These are phyloP conservation scores for Armadillidium nasatum DNA, from an alignment of 1,140 invertebrate genomes.

Conservation along the genomic window DNA sequence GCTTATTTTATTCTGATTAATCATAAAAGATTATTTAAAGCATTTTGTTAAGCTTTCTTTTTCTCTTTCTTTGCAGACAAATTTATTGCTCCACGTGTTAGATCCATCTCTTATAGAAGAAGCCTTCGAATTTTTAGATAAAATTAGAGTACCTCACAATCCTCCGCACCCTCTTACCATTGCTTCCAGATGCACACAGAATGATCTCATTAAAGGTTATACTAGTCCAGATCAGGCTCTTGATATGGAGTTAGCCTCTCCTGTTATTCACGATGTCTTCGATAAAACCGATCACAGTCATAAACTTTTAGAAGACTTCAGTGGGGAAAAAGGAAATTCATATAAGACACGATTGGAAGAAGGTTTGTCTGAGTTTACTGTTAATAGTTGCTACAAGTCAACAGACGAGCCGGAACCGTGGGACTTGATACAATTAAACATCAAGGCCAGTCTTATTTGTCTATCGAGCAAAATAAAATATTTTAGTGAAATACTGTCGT, in stretches of 20 bases:
- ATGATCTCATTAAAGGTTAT: conserved; percentile 36
- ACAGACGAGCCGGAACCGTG: conserved; percentile 80
- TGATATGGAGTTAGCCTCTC: conserved; percentile 35
- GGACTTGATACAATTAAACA: conserved; percentile 81
- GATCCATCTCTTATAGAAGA: conserved; percentile 78
- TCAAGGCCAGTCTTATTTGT: conserved; percentile 82
- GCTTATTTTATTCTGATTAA: no score
- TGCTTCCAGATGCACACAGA: conserved; percentile 34
- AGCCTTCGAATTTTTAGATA: conserved; percentile 72
- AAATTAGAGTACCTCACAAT: conserved; percentile 54
- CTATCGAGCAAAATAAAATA: conserved; percentile 62
- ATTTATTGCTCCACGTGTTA: conserved; percentile 72
- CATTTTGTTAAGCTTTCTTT: conserved; percentile 9
- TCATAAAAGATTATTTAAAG: no score
- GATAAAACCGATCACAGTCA: conserved; percentile 3
- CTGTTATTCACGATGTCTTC: conserved; percentile 23
- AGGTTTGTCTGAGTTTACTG: conserved; percentile 46
- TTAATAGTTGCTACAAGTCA: conserved; percentile 73
- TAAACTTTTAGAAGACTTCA: conserved; percentile 16
- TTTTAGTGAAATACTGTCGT: not conserved
- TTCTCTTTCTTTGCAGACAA: conserved; percentile 54
- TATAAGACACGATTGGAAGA: conserved; percentile 18
- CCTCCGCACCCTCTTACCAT: conserved; percentile 38
- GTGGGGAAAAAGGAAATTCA: not conserved
- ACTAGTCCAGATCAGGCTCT: conserved; percentile 39